phyloP scores from a whole-genome alignment of 1,140 invertebrate species.

The Orchestia grillus region DNA sequence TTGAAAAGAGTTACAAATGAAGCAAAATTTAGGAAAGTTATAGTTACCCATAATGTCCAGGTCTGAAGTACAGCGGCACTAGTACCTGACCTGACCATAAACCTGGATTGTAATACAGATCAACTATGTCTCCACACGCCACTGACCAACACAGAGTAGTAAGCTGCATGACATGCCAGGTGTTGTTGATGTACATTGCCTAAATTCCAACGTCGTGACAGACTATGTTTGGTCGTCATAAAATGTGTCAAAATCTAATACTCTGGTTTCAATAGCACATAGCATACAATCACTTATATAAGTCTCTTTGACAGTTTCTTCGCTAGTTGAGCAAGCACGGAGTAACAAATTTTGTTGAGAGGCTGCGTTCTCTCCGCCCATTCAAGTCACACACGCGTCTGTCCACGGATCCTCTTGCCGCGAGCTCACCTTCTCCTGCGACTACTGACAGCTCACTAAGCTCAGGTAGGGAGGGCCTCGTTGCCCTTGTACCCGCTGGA shows the following conservation, averaged over 20 bases:
- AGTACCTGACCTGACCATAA: not conserved
- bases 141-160: not conserved
- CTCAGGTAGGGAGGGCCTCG: not conserved
- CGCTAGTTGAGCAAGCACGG: no score
- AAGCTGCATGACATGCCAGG: no score
- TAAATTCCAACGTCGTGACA: not conserved
- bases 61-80: not conserved
- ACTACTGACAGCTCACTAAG: not conserved
- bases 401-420: not conserved
- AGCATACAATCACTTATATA: not conserved
- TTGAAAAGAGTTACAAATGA: not conserved
- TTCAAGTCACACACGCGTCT: not conserved
- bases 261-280: not conserved
- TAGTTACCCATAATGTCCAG: not conserved
- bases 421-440: not conserved
- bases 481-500: not conserved
- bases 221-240: not conserved
- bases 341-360: not conserved
- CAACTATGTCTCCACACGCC: not conserved
- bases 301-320: no score
- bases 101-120: not conserved
- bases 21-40: not conserved
- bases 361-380: not conserved
- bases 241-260: not conserved
- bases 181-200: no score